Evolutionary conservation across 2,888 invertebrate genomes (phyloP), one percentile per base, ranked within the genome.

Genomic region (Frankliniella intonsa): DNA sequence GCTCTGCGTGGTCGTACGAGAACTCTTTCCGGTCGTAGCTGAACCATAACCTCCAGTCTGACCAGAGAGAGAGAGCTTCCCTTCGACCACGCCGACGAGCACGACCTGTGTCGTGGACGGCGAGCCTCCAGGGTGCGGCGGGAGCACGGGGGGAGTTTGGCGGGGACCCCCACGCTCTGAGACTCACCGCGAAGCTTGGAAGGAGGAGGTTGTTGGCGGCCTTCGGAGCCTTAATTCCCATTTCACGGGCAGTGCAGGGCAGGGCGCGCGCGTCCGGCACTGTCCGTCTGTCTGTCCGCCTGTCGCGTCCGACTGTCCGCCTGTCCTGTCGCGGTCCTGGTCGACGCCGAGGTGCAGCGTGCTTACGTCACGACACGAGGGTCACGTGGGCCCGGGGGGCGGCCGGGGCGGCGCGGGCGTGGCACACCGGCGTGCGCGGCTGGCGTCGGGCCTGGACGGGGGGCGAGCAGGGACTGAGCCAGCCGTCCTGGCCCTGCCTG

Each of bases 141-240:
- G 51, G 10, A 9, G 51, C 9, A 51, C 10, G 51, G 51, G 51
- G 9, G 9, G 51, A 51, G 51, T 9, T n/a, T 65, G 14, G 17
- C n/a, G n/a, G 3, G 19, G n/a, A 65, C 65, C 11, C 19, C 65
- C 65, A 22, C 69, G 69, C 65, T 3, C n/a, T 11, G 22, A 22
- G 22, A 69, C 69, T 76, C 69, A 76, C 69, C 69, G 25, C 69
- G 69, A 76, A 76, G 25, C 69, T 76, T 12, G 69, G 69, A 22
- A 76, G 25, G 69, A 76, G 69, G 69, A 22, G 69, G 69, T 76
- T 76, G 69, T 22, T 22, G 22, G 22, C 69, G 22, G 22, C 69
- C 69, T 76, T 76, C 11, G 22, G 22, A 8, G 25, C 69, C 69
- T 76, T 76, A 22, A 76, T 76, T 22, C 69, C 69, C 69, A 76